Evolutionary conservation across 2,797 vertebrate genomes (phyloP), one percentile per base, ranked within the genome.

Genomic region (Momotus momota): DNA sequence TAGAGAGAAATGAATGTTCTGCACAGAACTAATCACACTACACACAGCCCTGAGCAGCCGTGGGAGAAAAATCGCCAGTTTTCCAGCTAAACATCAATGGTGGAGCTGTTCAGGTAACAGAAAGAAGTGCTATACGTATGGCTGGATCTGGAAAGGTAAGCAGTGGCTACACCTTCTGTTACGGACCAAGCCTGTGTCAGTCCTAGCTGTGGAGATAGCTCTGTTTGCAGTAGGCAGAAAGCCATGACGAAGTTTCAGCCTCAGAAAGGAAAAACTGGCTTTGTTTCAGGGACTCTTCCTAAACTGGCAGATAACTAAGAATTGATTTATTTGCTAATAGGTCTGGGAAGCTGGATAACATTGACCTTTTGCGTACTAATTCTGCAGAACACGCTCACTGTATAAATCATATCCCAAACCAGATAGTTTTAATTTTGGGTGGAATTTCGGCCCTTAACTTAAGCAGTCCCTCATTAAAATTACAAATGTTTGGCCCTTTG

Each of bases 291-390:
- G n/a, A 49, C n/a, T 27, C 19, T 61, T 77, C 21, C 35, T 70
- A 69, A 79, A 70, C 5, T 3, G 7, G 74, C 29, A 52, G 70
- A 88, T 75, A 87, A 52, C 17, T 62, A 48, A 74, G 57, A 65
- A 80, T 46, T 77, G 60, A 87, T 93, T 94, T 89, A 75, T 88
- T 83, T 90, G 38, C 45, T 71, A 69, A 46, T 27, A 64, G 84
- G 64, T 69, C 71, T 81, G 73, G 64, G 58, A 43, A 79, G 41
- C 54, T 29, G 70, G 43, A 41, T 57, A 81, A 60, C 27, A 15
- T 6, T 57, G n/a, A 14, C 51, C 48, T 88, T 93, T 84, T 46
- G 58, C 60, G 43, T 69, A 41, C 66, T 45, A 48, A 72, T 84
- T 79, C 49, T 93, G 33, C 23, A 69, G 19, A 77, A 66, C 31